Base-by-base conservation (phyloP, 1,140 invertebrate species). In the Drosophila paulistorum region DNA sequence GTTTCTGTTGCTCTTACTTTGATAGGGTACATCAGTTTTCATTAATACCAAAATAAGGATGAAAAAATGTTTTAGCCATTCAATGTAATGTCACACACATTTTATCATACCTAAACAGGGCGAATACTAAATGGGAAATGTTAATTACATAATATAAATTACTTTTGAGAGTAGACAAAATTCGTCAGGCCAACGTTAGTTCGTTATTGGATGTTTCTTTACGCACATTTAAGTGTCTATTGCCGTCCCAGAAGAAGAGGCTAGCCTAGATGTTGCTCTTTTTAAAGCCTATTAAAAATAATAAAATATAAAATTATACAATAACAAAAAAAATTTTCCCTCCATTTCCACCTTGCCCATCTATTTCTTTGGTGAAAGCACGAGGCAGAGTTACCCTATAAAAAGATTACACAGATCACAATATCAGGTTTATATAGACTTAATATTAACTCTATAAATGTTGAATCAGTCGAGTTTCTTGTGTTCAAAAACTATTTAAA, bases 281-380 rank as follows among this genome's bases (percentile, higher is more conserved):
- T 73, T 73, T 73, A 57, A 37, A 73, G 30, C 69, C 74, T 66
- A 76, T 76, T 76, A 76, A 69, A 76, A 65, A 70, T 76, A 76
- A 76, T 76, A 76, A 76, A 74, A 51, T 7, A 68, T 58, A 71
- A 66, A 79, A 59, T 68, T 79, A 68, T 69, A 54, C 64, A 45
- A 58, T 63, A 63, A 66, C 68, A 81, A 68, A 59, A 59, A 72
- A 81, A 79, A 81, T 81, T 80, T 77, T 85, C 77, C 75, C 9
- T 51, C 14, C 45, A 48, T 75, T 64, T 60, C 77, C 77, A 74
- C 81, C 81, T 85, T 85, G 77, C 30, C 30, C 30, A 30, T 30
- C 7, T 30, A 7, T 7, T 30, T 30, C 30, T 30, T 85, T 65
- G 77, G 48, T 67, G 76, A 83, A 68, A 78, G 57, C 64, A 65